Base-by-base conservation (phyloP, 2,888 invertebrate genomes). In the Trimorus sp. region DNA sequence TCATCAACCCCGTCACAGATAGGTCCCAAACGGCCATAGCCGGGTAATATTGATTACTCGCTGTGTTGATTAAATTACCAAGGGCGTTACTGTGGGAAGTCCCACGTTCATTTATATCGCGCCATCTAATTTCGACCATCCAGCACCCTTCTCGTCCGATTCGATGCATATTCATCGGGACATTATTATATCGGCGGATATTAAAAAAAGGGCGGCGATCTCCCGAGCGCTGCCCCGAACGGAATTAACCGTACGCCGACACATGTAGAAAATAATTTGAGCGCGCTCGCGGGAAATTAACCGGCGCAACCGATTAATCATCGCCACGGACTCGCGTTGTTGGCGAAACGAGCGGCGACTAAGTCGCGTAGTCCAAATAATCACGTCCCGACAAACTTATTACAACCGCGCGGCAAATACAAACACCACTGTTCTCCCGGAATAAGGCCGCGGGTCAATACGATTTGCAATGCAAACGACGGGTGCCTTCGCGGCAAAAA, bases 51-150 rank as follows among this genome's bases (percentile, higher is more conserved):
- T 90, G 90, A 91, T 91, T 90, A 90, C 89, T 88, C 87, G 85
- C 87, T 88, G 88, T 89, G 90, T 90, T 90, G 91, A 91, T 91
- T 91, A 91, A 91, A 91, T 91, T 90, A 90, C 87, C 87, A 85
- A 84, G 88, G 89, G 89, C 90, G 88, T 90, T 90, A 90, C 90
- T 91, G 63, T 70, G 90, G 89, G 88, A 90, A 90, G 88, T 89
- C 88, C 85, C 86, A 86, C 86, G 85, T 58, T 68, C 71, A 40
- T 58, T 81, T 74, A 76, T 69, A 71, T 79, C 79, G 65, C 62
- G 40, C 60, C 62, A 73, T 80, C 78, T 75, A 56, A 51, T 65
- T 54, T 49, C 49, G 49, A 7, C 49, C 75, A 60, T 81, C 66
- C 70, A 62, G 36, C 66, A 54, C 68, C 79, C 81, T 83, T 71